These are phyloP conservation scores for Phalloptychus januarius DNA, from an alignment of 2,797 vertebrate genomes.

Conservation along the genomic window DNA sequence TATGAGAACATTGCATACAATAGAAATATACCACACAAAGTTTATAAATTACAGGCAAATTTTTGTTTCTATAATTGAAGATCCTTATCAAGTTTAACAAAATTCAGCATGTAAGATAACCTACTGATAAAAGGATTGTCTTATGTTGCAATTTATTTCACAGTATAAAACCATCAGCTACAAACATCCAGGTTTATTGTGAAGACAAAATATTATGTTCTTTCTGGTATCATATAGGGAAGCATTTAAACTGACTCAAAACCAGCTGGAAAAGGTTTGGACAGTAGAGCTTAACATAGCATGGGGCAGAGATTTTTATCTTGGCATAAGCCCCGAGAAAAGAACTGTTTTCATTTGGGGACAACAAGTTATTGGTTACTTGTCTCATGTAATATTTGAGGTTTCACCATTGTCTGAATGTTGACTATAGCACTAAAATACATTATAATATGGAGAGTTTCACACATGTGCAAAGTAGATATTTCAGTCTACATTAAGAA, in stretches of 20 bases:
- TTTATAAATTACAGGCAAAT: not conserved
- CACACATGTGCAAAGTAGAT: not conserved
- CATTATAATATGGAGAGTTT: not conserved
- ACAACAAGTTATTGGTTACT: not conserved
- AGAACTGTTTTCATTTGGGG: not conserved
- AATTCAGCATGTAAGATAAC: not conserved
- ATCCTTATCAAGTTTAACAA: not conserved
- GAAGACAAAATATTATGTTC: not conserved
- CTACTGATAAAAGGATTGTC: not conserved
- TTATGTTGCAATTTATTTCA: not conserved
- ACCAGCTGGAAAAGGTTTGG: not conserved
- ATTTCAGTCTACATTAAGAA: not conserved
- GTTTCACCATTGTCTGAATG: no score
- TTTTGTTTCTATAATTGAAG: not conserved
- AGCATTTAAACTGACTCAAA: not conserved
- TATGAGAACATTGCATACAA: not conserved
- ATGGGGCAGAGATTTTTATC: not conserved
- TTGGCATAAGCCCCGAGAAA: not conserved
- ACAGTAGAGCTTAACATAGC: not conserved
- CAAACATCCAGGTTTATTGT: not conserved
- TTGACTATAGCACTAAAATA: no score
- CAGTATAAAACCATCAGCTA: not conserved
- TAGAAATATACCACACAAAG: not conserved
- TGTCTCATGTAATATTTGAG: not conserved
- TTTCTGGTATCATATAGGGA: not conserved